Conservation (phyloP, 2,113 vertebrate genomes). For the Cheirogaleus medius region DNA sequence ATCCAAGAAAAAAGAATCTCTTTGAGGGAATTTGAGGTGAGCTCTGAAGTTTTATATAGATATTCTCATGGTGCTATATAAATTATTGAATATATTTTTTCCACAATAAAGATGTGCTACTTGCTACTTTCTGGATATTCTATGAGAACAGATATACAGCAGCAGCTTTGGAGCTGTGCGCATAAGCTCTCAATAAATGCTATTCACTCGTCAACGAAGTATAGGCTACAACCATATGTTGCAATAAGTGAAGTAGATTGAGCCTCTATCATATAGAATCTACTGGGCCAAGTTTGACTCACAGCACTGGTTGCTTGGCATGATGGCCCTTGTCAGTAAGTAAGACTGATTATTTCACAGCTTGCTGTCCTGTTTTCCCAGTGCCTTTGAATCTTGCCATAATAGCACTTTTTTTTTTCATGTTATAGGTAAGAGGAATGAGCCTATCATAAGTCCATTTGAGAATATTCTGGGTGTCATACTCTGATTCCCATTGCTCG, state of each 20-base stretch:
- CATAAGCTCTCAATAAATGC: not conserved
- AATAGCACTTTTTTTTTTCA: not conserved
- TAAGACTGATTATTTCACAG: not conserved
- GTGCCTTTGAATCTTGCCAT: not conserved
- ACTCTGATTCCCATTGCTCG: not conserved
- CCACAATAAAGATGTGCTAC: not conserved
- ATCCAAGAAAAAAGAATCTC: constrained; percentile 37
- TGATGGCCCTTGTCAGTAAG: not conserved
- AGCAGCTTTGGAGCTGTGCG: not conserved
- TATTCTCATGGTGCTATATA: constrained; percentile 38
- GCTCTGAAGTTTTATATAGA: constrained; percentile 65
- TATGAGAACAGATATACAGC: not conserved
- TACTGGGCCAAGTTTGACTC: not conserved
- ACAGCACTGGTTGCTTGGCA: not conserved
- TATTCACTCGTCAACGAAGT: not conserved
- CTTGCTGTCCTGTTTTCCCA: not conserved
- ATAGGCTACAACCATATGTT: not conserved
- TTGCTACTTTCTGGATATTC: not conserved
- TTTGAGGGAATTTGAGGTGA: constrained; percentile 63
- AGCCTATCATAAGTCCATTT: not conserved
- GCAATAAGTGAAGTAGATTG: not conserved
- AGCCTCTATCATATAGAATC: not conserved
- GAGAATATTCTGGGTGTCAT: not conserved
- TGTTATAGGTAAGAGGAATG: not conserved
- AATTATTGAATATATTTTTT: constrained; percentile 56